Evolutionary conservation across 2,888 invertebrate genomes (phyloP), one percentile per base, ranked within the genome.

Genomic region (Pherbina coryleti): DNA sequence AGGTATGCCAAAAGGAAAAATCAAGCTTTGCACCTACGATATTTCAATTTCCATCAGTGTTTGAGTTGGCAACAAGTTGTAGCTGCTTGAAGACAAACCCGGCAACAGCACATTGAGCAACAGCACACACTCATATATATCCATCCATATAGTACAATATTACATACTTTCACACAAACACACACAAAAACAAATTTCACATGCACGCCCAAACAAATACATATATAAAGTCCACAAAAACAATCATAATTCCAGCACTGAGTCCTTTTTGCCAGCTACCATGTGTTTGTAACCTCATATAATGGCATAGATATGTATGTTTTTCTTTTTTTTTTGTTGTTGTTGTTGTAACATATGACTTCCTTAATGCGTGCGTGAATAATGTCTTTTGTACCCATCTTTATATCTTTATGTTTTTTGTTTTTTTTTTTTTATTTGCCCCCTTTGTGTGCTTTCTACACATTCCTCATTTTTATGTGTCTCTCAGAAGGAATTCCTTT

Each of bases 321-420:
- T 28, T 17, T 62, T 62, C 9, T 62, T 28, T 25, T 62, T 14
- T 22, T 70, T 17, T n/a, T 70, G 53, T 28, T 51, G 37, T 44
- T 64, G 62, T 62, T 62, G 64, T 64, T 75, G 49, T 73, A 49
- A 60, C 73, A 73, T 73, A 62, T 62, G 73, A 62, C 73, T 73
- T 73, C 60, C 62, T 73, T 73, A 62, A 62, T 73, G 60, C 60
- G 44, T 69, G 49, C 53, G 25, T 66, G 53, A 70, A 49, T 70
- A 51, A 28, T 28, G 51, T 51, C 28, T 53, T 53, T 70, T 70
- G 49, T n/a, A 22, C n/a, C 17, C 17, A 14, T 1, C 28, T 70
- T 31, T 66, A 8, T 37, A 9, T 34, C 8, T 34, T 9, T 14
- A 2, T 49, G 1, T 37, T 8, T 44, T 2, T 34, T 9, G 17